Conservation (phyloP, 2,113 vertebrate genomes). For the Vimba vimba region DNA sequence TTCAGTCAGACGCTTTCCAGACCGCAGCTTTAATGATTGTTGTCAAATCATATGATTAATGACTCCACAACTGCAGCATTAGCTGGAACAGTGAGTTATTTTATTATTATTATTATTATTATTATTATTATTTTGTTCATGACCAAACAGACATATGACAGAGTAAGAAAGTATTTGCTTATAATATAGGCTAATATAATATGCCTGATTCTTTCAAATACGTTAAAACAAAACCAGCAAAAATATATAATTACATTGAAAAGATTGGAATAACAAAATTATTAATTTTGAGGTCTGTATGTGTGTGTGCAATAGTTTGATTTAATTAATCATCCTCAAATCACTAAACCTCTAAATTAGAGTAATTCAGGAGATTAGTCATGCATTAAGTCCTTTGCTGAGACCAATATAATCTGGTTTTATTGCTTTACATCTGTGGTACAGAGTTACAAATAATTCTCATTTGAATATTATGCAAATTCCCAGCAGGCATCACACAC, state of each 20-base stretch:
- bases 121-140: constrained; percentile 49
- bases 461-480: constrained; percentile 27
- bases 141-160: constrained; percentile 45
- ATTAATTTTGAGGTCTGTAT: neutral
- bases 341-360: constrained; percentile 42
- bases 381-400: constrained; percentile 38
- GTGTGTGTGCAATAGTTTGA: constrained; percentile 35
- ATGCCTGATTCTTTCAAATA: neutral
- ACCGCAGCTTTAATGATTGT: constrained; percentile 61
- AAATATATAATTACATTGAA: neutral
- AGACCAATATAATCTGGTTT: constrained; percentile 51
- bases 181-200: neutral
- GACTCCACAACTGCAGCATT: constrained; percentile 59
- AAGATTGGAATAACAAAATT: neutral
- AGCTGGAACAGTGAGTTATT: constrained; percentile 64
- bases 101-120: constrained; percentile 9
- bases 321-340: constrained; percentile 50
- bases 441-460: constrained; percentile 50
- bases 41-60: constrained; percentile 75
- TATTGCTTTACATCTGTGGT: constrained; percentile 52
- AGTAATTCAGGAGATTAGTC: constrained; percentile 48
- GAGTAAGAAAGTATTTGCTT: neutral
- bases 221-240: neutral
- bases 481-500: constrained; percentile 44
- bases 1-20: constrained; percentile 6